Evolutionary conservation across 2,113 vertebrate species (phyloP).

Genomic region (Nibea coibor): DNA sequence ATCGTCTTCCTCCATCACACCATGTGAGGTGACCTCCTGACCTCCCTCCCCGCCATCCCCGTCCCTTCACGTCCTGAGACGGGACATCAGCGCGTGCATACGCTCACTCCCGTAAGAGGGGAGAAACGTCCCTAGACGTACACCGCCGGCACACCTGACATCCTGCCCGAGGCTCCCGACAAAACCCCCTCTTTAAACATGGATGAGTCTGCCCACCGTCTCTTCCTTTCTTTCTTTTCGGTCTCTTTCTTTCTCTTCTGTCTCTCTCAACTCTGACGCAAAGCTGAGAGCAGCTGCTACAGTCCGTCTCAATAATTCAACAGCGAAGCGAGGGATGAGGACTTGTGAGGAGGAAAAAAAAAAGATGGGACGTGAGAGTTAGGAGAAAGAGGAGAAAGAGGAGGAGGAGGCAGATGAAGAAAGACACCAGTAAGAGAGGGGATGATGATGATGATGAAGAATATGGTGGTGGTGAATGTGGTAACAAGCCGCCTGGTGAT

Average conservation of each 20-base stretch:
- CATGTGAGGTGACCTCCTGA: constrained; percentile 55
- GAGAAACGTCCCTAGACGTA: constrained; percentile 60
- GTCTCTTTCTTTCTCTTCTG: constrained; percentile 39
- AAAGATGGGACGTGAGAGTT: constrained; percentile 48
- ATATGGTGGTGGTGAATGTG: background rate
- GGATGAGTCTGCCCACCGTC: constrained; percentile 76
- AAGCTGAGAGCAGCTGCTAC: constrained; percentile 76
- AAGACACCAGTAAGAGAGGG: constrained; percentile 7
- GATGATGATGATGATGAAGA: background rate
- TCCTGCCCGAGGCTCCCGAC: constrained; percentile 75
- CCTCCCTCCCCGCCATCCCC: constrained; percentile 32
- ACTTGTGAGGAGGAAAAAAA: constrained; percentile 37
- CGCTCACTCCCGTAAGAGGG: constrained; percentile 33
- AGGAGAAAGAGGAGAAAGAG: background rate
- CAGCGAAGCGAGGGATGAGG: constrained; percentile 63
- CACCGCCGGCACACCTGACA: constrained; percentile 76
- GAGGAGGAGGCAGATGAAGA: constrained; percentile 35
- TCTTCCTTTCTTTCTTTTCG: constrained; percentile 7
- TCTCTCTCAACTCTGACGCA: constrained; percentile 64
- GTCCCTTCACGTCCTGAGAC: background rate
- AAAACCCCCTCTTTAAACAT: constrained; percentile 84
- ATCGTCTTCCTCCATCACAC: constrained; percentile 13
- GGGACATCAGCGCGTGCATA: constrained; percentile 33
- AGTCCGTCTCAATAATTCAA: constrained; percentile 83
- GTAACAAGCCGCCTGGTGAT: constrained; percentile 24